Conservation (phyloP, 2,113 vertebrate species). For the Myiagra hebetior region DNA sequence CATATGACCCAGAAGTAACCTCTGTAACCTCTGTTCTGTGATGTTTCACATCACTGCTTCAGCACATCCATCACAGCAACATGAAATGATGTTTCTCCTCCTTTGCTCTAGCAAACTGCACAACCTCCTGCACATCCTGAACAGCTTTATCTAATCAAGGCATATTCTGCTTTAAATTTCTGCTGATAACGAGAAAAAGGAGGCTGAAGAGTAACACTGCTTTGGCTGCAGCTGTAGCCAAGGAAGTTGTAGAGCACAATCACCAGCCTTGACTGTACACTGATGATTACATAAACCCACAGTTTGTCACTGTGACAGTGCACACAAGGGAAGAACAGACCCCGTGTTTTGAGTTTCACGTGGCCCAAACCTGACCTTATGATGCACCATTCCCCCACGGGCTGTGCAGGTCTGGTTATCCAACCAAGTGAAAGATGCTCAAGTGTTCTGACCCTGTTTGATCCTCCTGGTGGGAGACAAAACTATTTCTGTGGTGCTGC, state of each 20-base stretch:
- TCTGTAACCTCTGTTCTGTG: background rate
- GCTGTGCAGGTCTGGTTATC: background rate
- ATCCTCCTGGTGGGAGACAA: background rate
- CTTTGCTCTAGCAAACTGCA: background rate
- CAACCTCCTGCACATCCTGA: background rate
- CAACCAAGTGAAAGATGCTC: background rate
- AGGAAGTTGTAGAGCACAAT: background rate
- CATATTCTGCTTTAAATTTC: background rate
- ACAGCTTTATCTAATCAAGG: background rate
- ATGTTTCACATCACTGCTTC: background rate
- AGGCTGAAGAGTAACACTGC: background rate
- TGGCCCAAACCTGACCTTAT: background rate
- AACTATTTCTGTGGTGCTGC: background rate
- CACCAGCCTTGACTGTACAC: background rate
- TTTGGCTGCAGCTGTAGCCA: background rate
- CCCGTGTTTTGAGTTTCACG: background rate
- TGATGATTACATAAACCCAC: background rate
- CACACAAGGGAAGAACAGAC: background rate
- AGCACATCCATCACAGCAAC: background rate
- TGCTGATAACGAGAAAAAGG: background rate
- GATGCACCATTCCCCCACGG: accelerated
- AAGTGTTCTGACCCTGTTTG: background rate
- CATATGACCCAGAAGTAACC: background rate
- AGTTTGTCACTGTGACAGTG: background rate
- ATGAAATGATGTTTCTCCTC: background rate